Conservation (phyloP, 1,140 invertebrate genomes). For the Saccostrea glomerata region DNA sequence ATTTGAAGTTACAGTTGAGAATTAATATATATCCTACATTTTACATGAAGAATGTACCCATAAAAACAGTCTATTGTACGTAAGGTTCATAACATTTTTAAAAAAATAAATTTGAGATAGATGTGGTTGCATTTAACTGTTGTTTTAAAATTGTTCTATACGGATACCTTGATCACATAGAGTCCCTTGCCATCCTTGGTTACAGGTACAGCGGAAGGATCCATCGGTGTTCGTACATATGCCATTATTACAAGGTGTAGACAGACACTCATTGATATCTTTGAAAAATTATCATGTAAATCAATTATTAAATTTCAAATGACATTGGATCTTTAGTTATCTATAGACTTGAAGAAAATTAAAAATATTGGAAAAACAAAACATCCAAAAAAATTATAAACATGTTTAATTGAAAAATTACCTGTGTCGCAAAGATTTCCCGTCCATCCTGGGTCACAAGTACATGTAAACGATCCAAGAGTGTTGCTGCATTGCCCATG, state of each 20-base stretch:
- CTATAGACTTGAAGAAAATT: no score
- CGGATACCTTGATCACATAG: slow-evolving; percentile 24
- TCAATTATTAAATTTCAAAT: no score
- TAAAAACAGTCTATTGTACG: no score
- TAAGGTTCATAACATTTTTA: no score
- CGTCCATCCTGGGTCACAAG: not conserved
- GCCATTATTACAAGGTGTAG: slow-evolving; percentile 6
- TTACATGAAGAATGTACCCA: no score
- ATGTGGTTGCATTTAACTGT: not conserved
- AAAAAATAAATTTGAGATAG: not conserved
- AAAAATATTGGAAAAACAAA: not conserved
- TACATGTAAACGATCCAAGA: not conserved
- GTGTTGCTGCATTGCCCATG: slow-evolving; percentile 7
- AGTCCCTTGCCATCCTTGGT: slow-evolving; percentile 18
- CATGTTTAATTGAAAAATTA: not conserved
- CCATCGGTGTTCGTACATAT: not conserved
- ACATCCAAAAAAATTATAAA: not conserved
- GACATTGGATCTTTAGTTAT: no score
- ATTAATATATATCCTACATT: no score
- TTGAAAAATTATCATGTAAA: not conserved
- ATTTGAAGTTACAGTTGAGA: no score
- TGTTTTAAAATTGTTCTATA: not conserved
- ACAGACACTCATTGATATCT: slow-evolving; percentile 65
- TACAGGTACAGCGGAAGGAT: slow-evolving; percentile 11
- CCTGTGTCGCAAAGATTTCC: not conserved